A percentile compares a stretch with the other conserved stretches of the same genome.
Evolutionary conservation across 2,113 vertebrate species (phyloP).

Genomic region (Myotis davidii): DNA sequence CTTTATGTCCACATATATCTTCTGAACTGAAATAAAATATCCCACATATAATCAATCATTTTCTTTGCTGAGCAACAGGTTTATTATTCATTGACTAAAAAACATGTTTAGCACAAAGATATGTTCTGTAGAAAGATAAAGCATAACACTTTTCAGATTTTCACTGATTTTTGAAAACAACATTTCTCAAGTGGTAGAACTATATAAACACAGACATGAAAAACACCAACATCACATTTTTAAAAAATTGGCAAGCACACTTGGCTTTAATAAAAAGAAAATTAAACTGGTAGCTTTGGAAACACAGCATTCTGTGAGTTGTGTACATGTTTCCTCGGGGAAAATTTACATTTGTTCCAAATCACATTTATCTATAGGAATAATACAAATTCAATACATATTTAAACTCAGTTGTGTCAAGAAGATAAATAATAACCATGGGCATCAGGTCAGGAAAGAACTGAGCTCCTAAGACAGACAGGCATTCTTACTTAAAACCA

Average conservation of each 20-base stretch:
- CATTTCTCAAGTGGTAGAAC: constrained; percentile 35
- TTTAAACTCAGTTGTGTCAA: not conserved
- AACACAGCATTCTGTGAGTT: constrained; percentile 34
- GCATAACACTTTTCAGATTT: constrained; percentile 51
- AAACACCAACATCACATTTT: constrained; percentile 38
- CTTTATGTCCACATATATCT: not conserved
- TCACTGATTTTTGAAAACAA: constrained; percentile 59
- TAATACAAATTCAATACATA: constrained; percentile 13
- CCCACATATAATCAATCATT: not conserved
- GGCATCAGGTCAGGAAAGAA: not conserved
- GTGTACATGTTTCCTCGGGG: constrained; percentile 1
- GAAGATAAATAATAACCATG: not conserved
- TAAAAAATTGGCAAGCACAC: constrained; percentile 38
- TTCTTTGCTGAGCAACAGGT: constrained; percentile 54
- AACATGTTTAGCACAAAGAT: constrained; percentile 51
- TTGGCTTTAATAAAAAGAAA: constrained; percentile 57
- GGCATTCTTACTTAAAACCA: not conserved
- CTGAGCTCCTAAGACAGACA: not conserved
- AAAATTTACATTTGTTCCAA: constrained; percentile 20
- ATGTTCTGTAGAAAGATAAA: constrained; percentile 57
- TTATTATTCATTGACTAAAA: constrained; percentile 61
- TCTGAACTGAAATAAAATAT: constrained; percentile 44
- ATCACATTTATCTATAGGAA: not conserved
- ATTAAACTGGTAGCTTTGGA: constrained; percentile 33
- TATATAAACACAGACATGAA: constrained; percentile 53